These are phyloP conservation scores for Clepsis dumicolana DNA, from an alignment of 2,888 invertebrate species.

Conservation along the genomic window DNA sequence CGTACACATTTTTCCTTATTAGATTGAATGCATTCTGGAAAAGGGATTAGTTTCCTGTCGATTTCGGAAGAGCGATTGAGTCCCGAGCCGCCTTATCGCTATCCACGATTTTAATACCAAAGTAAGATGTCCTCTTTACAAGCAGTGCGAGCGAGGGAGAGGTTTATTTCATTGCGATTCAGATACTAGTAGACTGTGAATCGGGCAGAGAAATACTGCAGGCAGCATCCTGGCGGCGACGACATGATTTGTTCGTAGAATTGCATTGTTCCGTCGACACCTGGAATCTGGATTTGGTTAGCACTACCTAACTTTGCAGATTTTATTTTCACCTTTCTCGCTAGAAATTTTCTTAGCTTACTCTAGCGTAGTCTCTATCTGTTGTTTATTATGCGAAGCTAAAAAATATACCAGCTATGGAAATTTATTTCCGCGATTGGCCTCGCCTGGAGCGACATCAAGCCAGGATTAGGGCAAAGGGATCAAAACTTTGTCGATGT, in stretches of 20 bases:
- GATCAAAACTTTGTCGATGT: constrained; percentile 63
- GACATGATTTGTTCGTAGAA: constrained; percentile 75
- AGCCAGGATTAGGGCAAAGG: constrained; percentile 60
- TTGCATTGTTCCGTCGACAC: constrained; percentile 79
- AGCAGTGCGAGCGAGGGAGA: constrained; percentile 10
- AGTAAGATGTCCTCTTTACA: constrained; percentile 3
- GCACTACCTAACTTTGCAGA: constrained; percentile 54
- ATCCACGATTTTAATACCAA: constrained; percentile 11
- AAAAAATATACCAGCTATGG: constrained; percentile 20
- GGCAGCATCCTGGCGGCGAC: constrained; percentile 49
- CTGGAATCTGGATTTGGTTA: constrained; percentile 80
- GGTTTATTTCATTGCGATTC: neutral
- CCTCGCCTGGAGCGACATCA: constrained; percentile 53
- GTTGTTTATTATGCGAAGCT: constrained; percentile 11
- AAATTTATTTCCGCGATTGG: constrained; percentile 37
- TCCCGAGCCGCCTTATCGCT: neutral
- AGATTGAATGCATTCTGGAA: constrained; percentile 36
- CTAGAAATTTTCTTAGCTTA: constrained; percentile 26
- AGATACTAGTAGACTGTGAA: constrained; percentile 15
- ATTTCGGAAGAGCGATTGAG: constrained; percentile 29
- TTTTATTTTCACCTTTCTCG: constrained; percentile 31
- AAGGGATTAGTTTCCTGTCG: constrained; percentile 48
- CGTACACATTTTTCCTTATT: constrained; percentile 13
- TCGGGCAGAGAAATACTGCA: constrained; percentile 43
- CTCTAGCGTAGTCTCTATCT: constrained; percentile 8